These are phyloP conservation scores for Aspiorhynchus laticeps DNA, from an alignment of 2,113 vertebrate genomes.

Conservation along the genomic window DNA sequence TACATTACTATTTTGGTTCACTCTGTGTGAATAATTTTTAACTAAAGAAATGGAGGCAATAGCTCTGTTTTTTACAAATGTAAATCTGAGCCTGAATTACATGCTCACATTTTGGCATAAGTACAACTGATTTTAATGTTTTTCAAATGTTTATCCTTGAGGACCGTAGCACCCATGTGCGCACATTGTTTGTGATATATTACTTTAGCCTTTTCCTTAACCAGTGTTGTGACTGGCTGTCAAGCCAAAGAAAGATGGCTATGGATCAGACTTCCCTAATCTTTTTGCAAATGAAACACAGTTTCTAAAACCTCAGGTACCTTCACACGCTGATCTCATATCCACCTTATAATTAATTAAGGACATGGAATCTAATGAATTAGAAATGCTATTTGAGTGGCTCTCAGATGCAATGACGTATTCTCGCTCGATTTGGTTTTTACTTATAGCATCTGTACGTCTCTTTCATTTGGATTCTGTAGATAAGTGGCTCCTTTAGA, in stretches of 20 bases:
- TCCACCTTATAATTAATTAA: not conserved
- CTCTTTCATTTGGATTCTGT: not conserved
- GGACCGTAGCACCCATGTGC: not conserved
- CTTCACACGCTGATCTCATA: not conserved
- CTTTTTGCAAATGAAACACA: not conserved
- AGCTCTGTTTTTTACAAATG: not conserved
- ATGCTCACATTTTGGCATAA: not conserved
- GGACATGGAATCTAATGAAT: not conserved
- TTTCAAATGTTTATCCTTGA: constrained; percentile 3
- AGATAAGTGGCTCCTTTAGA: not conserved
- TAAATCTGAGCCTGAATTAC: not conserved
- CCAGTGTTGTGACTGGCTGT: not conserved
- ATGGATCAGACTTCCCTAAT: not conserved
- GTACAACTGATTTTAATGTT: not conserved
- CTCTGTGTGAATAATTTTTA: not conserved
- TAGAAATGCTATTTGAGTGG: not conserved
- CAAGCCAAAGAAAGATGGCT: too few species aligned
- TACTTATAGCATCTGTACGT: not conserved
- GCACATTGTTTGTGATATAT: not conserved
- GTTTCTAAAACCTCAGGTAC: not conserved
- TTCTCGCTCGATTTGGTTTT: not conserved
- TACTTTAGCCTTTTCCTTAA: not conserved
- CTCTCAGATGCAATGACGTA: not conserved
- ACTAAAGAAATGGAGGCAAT: not conserved
- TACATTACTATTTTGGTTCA: not conserved